These are phyloP conservation scores for Dasyornis broadbenti DNA, from an alignment of 2,113 vertebrate species.

Conservation along the genomic window DNA sequence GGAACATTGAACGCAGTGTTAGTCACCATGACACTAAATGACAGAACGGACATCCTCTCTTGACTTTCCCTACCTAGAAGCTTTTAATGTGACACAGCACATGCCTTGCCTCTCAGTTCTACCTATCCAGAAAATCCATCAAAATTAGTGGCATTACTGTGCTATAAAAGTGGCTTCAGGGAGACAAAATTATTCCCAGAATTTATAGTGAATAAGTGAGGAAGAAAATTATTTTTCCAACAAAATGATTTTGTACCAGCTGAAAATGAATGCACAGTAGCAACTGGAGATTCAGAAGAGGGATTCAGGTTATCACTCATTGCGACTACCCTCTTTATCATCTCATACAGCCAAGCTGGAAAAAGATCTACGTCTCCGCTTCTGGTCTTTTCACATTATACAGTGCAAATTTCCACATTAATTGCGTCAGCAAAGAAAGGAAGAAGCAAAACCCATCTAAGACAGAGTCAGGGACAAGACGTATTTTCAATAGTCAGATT, in stretches of 20 bases:
- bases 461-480: background rate
- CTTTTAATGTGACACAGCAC: background rate
- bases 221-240: background rate
- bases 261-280: background rate
- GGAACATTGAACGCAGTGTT: background rate
- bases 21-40: background rate
- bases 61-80: background rate
- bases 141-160: background rate
- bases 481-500: background rate
- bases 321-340: background rate
- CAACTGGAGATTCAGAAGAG: background rate
- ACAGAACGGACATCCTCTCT: background rate
- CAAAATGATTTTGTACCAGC: background rate
- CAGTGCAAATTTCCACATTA: background rate
- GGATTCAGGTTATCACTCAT: background rate
- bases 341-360: background rate
- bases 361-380: background rate
- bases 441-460: background rate
- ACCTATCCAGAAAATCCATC: background rate
- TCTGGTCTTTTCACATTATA: background rate
- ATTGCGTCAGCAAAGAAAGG: background rate
- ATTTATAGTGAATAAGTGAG: background rate
- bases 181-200: background rate
- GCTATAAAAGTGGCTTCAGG: background rate
- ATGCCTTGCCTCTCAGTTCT: background rate